These are phyloP conservation scores for Coracopsis vasa DNA, from an alignment of 2,113 vertebrate species.

Conservation along the genomic window DNA sequence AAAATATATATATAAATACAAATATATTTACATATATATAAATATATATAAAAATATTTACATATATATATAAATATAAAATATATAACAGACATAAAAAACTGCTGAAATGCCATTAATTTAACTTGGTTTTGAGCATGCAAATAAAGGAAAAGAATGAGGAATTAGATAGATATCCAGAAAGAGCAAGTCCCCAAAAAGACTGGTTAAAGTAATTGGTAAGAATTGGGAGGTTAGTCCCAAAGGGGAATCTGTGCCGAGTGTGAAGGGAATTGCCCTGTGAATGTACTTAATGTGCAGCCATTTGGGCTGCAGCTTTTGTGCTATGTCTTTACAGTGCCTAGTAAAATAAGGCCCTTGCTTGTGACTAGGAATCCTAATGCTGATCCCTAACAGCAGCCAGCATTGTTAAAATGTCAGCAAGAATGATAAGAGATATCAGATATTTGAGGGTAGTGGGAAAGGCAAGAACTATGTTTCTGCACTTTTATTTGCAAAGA, in stretches of 20 bases:
- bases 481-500: constrained; percentile 10
- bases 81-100: background rate
- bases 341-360: background rate
- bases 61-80: no score
- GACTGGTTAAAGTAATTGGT: background rate
- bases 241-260: background rate
- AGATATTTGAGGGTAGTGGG: background rate
- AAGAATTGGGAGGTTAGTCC: background rate
- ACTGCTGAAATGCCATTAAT: background rate
- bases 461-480: background rate
- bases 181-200: background rate
- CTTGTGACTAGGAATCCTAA: constrained; percentile 22
- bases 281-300: background rate
- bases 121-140: background rate
- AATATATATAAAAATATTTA: no score
- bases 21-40: no score
- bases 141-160: background rate
- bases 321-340: background rate
- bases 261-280: background rate
- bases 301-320: background rate
- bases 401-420: constrained; percentile 20
- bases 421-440: constrained; percentile 15
- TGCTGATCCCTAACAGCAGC: background rate
- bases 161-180: background rate
- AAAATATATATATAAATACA: no score